Percentiles rank a stretch among this genome's conserved stretches.
These are phyloP conservation scores for Helarctos malayanus DNA, from an alignment of 2,797 vertebrate genomes.

Conservation along the genomic window DNA sequence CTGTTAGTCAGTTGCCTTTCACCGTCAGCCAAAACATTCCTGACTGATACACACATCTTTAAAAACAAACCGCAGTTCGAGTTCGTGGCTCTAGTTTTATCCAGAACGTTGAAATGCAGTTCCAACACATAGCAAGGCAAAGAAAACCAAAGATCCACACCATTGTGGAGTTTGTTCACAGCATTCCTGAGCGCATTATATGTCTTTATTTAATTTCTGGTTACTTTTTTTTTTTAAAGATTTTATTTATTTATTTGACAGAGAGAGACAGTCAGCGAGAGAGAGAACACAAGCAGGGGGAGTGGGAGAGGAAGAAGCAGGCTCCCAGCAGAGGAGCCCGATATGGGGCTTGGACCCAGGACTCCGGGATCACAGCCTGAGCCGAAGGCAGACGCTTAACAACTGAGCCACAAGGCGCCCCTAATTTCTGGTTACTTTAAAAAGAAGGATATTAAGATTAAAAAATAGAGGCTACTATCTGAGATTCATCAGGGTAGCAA, in stretches of 20 bases:
- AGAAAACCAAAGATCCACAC: neutral
- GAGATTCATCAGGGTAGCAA: neutral
- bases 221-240: neutral
- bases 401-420: no score
- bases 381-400: no score
- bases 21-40: neutral
- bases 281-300: no score
- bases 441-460: neutral
- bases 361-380: no score
- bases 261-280: no score
- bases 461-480: neutral
- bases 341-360: no score
- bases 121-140: neutral
- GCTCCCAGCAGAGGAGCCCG: no score
- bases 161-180: neutral
- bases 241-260: no score
- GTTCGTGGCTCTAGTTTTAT: neutral
- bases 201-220: neutral
- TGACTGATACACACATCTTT: constrained; percentile 22
- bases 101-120: neutral
- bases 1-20: neutral
- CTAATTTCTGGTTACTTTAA: neutral
- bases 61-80: constrained; percentile 32
- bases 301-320: no score
- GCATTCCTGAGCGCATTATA: neutral